phyloP scores from a whole-genome alignment of 2,113 vertebrate species.

The Dipodomys ordii region DNA sequence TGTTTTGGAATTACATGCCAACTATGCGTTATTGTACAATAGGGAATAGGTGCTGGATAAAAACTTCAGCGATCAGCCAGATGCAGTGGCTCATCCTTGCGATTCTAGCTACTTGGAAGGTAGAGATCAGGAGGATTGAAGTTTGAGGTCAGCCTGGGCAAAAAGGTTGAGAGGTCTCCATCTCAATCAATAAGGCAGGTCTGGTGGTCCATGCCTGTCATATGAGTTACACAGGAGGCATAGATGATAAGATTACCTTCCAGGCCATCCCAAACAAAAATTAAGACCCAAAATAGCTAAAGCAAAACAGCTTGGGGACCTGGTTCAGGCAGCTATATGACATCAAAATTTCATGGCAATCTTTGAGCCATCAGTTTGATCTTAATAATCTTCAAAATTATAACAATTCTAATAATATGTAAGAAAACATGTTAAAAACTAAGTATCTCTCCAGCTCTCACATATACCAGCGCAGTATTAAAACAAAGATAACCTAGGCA shows the following conservation, averaged over 20 bases:
- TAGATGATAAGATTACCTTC: too few species aligned
- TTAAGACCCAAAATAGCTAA: too few species aligned
- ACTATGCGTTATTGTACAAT: not conserved
- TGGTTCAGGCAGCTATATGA: not conserved
- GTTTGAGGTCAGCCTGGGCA: too few species aligned
- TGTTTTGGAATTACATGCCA: not conserved
- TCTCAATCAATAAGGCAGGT: too few species aligned
- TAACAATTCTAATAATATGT: not conserved
- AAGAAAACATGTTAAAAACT: not conserved
- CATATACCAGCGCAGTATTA: not conserved
- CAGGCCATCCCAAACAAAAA: too few species aligned
- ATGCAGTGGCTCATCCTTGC: too few species aligned
- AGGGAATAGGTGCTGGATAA: not conserved
- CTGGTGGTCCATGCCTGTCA: too few species aligned
- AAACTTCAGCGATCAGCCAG: not conserved
- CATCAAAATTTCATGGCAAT: not conserved
- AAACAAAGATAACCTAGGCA: not conserved
- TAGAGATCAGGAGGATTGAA: too few species aligned
- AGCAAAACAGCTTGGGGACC: too few species aligned
- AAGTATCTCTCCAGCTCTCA: not conserved
- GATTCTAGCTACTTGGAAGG: too few species aligned
- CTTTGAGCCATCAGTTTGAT: not conserved
- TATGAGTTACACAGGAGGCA: too few species aligned
- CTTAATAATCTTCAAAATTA: constrained; percentile 4
- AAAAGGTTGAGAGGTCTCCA: too few species aligned